phyloP scores from a whole-genome alignment of 2,888 invertebrate species.

The Drosophila algonquin region DNA sequence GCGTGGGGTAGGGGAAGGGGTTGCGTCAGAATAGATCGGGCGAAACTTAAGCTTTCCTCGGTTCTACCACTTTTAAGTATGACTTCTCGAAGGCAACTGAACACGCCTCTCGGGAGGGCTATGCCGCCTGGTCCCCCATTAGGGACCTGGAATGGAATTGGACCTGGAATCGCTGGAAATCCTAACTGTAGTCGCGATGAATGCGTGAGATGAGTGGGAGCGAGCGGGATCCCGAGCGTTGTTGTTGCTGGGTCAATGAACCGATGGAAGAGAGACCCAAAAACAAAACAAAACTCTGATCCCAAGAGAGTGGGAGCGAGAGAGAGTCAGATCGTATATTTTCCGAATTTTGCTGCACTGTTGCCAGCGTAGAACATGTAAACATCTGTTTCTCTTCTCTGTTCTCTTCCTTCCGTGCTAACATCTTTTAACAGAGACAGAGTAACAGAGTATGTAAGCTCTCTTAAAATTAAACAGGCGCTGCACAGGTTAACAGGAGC shows the following conservation, averaged over 20 bases:
- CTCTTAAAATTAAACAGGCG: not conserved
- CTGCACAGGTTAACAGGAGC: slow-evolving; percentile 4
- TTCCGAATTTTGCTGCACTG: not conserved
- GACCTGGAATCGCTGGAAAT: not conserved
- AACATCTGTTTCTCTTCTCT: not conserved
- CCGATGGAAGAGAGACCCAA: slow-evolving; percentile 44
- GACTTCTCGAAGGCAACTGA: slow-evolving; percentile 64
- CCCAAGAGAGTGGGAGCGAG: not conserved
- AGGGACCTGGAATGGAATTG: not conserved
- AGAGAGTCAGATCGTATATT: not conserved
- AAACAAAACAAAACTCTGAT: slow-evolving; percentile 54
- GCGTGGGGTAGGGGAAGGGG: slow-evolving; percentile 1
- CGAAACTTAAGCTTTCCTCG: slow-evolving; percentile 30
- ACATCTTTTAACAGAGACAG: not conserved
- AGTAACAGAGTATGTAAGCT: not conserved
- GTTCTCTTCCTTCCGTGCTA: not conserved
- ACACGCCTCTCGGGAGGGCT: slow-evolving; percentile 31
- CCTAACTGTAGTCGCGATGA: slow-evolving; percentile 54
- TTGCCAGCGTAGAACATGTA: not conserved
- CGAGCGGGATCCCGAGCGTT: slow-evolving; percentile 28
- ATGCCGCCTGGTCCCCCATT: not conserved
- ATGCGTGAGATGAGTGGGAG: slow-evolving; percentile 18
- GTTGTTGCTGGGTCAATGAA: slow-evolving; percentile 69
- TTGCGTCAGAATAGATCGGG: slow-evolving; percentile 34
- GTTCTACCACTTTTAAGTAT: slow-evolving; percentile 59